Evolutionary conservation across 2,797 vertebrate species (phyloP), one percentile per base, ranked within the genome.

Genomic region (Netta rufina): DNA sequence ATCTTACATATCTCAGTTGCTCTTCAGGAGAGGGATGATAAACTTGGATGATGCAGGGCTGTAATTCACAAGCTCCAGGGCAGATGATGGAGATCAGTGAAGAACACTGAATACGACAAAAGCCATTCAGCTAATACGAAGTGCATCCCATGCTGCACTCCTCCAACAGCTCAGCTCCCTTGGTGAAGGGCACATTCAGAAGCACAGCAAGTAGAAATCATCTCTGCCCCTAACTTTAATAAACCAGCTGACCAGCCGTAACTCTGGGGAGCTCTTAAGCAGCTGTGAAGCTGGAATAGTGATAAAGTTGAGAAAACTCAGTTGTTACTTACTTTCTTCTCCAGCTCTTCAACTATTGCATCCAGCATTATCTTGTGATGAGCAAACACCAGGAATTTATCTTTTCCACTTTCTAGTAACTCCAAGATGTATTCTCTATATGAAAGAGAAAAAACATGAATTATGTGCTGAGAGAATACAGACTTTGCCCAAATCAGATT

Each of bases 311-410:
- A 71, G 45, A 87, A 7, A 8, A 76, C n/a, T 80, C 60, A 84
- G 49, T 73, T 25, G 80, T 28, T 47, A 76, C 97, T 98, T 96
- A 99, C 99, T 98, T 99, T 99, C 88, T 98, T 98, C 33, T 94
- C 93, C 66, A 99, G 98, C 57, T 98, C 98, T 19, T 95, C 92
- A 51, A 96, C 97, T 92, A 99, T 93, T 43, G 98, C 98, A 97
- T 99, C 98, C 97, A 99, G 97, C 76, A 99, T 96, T 76, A 98
- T 94, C 95, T 98, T 99, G 92, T 99, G 99, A 98, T 99, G 99
- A 28, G 99, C 99, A 64, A 99, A 99, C 81, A 99, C 99, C 27
- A 99, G 98, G 96, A 99, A 99, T 98, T 99, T 99, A 96, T 99
- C 98, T 96, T 98, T 98, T 74, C 99, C 99, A 75, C 99, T 98